Conservation (phyloP, 2,797 vertebrate species). For the Scolopax bukidnonensis region DNA sequence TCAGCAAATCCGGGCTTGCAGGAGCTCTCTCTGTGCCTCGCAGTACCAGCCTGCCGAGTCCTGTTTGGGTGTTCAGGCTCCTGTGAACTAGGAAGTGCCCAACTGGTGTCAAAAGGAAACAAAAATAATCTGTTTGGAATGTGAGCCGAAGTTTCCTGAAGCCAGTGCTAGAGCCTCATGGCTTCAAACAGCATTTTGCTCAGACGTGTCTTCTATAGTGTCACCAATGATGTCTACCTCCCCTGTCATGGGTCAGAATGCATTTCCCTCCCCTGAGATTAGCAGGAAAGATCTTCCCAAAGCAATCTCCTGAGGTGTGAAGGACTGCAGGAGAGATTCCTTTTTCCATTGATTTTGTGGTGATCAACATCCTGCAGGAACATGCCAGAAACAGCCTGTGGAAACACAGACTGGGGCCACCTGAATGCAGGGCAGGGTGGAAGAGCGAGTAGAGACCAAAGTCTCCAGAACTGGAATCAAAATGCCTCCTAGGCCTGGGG, state of each 20-base stretch:
- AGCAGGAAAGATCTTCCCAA: background rate
- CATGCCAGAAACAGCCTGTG: background rate
- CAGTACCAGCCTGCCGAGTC: background rate
- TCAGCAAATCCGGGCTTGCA: constrained; percentile 42
- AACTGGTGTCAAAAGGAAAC: constrained; percentile 7
- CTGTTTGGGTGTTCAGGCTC: background rate
- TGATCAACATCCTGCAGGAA: background rate
- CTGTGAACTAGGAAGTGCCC: constrained; percentile 39
- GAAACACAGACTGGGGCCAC: background rate
- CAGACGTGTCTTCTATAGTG: background rate
- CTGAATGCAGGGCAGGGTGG: background rate
- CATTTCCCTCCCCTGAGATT: background rate
- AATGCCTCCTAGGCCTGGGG: background rate
- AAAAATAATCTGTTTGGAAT: background rate
- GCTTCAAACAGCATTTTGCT: background rate
- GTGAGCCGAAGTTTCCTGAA: background rate
- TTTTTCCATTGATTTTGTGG: background rate
- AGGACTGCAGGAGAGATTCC: background rate
- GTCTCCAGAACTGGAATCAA: background rate
- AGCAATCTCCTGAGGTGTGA: background rate
- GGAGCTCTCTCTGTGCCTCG: background rate
- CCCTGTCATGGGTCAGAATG: background rate
- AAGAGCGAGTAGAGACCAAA: background rate
- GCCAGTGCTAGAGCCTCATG: background rate
- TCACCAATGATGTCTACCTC: background rate